phyloP scores from a whole-genome alignment of 1,140 invertebrate species.

The Drepana arcuata region DNA sequence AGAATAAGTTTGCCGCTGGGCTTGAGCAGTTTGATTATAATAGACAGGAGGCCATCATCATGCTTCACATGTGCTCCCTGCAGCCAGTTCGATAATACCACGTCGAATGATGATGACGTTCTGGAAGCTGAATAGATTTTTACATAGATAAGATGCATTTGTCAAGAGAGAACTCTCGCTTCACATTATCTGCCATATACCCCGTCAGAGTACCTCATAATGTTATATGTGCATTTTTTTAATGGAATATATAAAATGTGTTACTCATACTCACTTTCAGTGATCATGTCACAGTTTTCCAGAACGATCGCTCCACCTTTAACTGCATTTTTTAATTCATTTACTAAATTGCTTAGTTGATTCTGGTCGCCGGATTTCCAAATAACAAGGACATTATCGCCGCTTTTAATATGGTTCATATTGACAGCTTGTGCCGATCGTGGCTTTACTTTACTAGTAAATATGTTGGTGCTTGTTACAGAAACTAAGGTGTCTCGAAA shows the following conservation, averaged over 20 bases:
- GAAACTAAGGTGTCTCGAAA: too few relatives aligned
- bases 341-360: slow-evolving; percentile 43
- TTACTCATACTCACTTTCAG: slow-evolving; percentile 50
- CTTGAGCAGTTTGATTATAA: slow-evolving; percentile 73
- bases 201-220: too few relatives aligned
- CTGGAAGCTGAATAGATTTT: slow-evolving; percentile 62
- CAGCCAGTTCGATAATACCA: slow-evolving; percentile 73
- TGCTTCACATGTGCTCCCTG: slow-evolving; percentile 53
- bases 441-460: too few relatives aligned
- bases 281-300: slow-evolving; percentile 62
- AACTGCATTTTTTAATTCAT: slow-evolving; percentile 35
- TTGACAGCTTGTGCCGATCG: too few relatives aligned
- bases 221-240: too few relatives aligned
- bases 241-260: too few relatives aligned
- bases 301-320: slow-evolving; percentile 42
- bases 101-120: slow-evolving; percentile 72
- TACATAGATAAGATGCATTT: not conserved
- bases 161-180: too few relatives aligned
- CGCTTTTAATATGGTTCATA: slow-evolving; percentile 51
- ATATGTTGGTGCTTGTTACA: too few relatives aligned
- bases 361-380: slow-evolving; percentile 50
- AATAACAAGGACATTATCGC: slow-evolving; percentile 50
- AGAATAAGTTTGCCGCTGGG: slow-evolving; percentile 72
- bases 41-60: slow-evolving; percentile 65
- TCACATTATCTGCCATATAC: too few relatives aligned